Conservation (phyloP, 2,113 vertebrate species). For the Accipiter cooperii region DNA sequence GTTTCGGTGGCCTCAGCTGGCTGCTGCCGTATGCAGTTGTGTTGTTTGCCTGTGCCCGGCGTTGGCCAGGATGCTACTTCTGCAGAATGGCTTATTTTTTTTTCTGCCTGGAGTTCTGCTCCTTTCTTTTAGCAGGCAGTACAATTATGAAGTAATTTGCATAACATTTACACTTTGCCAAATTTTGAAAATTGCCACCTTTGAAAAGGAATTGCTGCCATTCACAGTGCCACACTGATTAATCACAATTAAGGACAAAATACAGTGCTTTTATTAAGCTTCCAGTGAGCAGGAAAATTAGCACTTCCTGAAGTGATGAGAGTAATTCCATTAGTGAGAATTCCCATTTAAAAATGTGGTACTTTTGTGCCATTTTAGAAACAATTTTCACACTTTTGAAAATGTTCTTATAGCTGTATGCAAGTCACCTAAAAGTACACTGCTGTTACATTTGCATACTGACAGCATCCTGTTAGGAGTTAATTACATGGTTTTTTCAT, state of each 20-base stretch:
- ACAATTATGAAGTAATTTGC: slow-evolving; percentile 62
- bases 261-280: slow-evolving; percentile 61
- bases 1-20: not conserved
- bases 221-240: slow-evolving; percentile 57
- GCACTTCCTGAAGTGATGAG: slow-evolving; percentile 56
- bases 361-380: slow-evolving; percentile 15
- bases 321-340: slow-evolving; percentile 67
- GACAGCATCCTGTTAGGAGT: not conserved
- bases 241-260: slow-evolving; percentile 65
- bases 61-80: not conserved
- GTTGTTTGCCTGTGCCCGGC: not conserved
- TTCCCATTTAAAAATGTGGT: slow-evolving; percentile 53
- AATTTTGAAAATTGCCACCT: slow-evolving; percentile 65
- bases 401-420: not conserved
- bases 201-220: slow-evolving; percentile 39
- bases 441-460: not conserved
- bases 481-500: not conserved
- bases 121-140: slow-evolving; percentile 38
- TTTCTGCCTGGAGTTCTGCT: not conserved
- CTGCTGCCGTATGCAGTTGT: not conserved
- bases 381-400: not conserved
- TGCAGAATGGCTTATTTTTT: not conserved
- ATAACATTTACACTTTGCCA: slow-evolving; percentile 57
- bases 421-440: not conserved
- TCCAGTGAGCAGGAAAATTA: slow-evolving; percentile 67